A percentile compares a stretch with the other conserved stretches of the same genome.
Evolutionary conservation across 2,113 vertebrate genomes (phyloP).

Genomic region (Paramormyrops kingsleyae): DNA sequence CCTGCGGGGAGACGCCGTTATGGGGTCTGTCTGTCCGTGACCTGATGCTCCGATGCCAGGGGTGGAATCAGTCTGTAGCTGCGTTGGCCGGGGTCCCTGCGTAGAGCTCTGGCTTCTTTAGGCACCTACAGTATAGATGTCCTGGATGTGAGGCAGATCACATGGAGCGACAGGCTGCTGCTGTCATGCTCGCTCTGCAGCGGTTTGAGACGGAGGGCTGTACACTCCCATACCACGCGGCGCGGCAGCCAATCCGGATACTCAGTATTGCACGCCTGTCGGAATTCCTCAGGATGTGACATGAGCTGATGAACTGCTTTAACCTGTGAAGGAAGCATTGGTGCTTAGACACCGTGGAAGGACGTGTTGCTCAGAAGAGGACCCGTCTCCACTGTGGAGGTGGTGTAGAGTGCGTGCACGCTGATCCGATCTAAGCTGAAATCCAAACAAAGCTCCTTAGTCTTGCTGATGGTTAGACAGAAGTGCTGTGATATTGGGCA

Average conservation of each 20-base stretch:
- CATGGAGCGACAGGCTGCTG: not conserved
- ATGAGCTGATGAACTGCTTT: not conserved
- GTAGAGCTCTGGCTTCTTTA: not conserved
- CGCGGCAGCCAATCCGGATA: not conserved
- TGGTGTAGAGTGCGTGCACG: not conserved
- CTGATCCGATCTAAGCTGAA: not conserved
- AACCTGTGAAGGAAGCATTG: not conserved
- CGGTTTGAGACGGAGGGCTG: not conserved
- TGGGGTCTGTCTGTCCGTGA: not conserved
- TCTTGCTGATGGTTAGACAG: not conserved
- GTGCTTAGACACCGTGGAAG: not conserved
- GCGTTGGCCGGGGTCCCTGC: not conserved
- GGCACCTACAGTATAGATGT: not conserved
- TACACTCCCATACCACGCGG: not conserved
- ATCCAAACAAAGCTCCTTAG: not conserved
- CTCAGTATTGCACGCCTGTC: not conserved
- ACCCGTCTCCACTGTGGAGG: not conserved
- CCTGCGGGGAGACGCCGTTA: fast-evolving
- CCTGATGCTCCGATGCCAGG: not conserved
- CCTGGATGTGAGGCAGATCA: not conserved
- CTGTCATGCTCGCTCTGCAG: not conserved
- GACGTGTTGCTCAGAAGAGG: not conserved
- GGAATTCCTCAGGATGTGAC: not conserved
- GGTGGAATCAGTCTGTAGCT: not conserved
- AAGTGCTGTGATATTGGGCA: too few species aligned